Conservation (phyloP, 2,888 invertebrate species). For the Caradrina clavipalpis region DNA sequence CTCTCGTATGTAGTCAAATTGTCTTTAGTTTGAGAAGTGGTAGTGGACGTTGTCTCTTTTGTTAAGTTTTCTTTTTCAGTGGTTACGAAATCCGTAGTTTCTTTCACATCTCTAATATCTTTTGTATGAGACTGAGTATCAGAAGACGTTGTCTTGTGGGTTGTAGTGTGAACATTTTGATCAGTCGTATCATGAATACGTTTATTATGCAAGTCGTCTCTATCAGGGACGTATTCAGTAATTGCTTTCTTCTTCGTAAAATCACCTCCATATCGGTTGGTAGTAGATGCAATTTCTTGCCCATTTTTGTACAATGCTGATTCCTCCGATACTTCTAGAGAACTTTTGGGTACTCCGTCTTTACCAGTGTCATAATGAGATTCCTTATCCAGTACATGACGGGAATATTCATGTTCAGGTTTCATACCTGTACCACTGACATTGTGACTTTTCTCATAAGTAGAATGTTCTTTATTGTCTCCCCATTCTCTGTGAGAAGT, state of each 20-base stretch:
- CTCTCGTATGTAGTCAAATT: conserved; percentile 85
- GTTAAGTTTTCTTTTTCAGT: conserved; percentile 87
- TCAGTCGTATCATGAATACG: conserved; percentile 74
- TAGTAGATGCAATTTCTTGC: conserved; percentile 86
- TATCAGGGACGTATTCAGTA: conserved; percentile 77
- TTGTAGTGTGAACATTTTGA: conserved; percentile 72
- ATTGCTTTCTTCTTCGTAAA: conserved; percentile 86
- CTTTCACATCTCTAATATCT: conserved; percentile 76
- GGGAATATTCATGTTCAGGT: conserved; percentile 90
- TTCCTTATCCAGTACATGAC: conserved; percentile 90
- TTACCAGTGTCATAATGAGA: conserved; percentile 91
- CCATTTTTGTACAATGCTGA: conserved; percentile 85
- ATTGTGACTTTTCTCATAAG: conserved; percentile 90
- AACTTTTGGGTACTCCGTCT: conserved; percentile 88
- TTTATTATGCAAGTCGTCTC: conserved; percentile 74
- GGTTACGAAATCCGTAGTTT: conserved; percentile 82
- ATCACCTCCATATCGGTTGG: conserved; percentile 85
- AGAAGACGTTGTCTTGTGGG: conserved; percentile 72
- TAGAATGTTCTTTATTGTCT: conserved; percentile 86
- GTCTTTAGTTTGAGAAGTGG: conserved; percentile 82
- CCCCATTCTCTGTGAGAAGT: conserved; percentile 91
- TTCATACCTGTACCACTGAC: conserved; percentile 90
- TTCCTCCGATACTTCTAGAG: conserved; percentile 82
- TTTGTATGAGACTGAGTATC: conserved; percentile 73
- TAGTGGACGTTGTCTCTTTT: conserved; percentile 81